Conservation (phyloP, 2,888 invertebrate species). For the Linyphia triangularis region DNA sequence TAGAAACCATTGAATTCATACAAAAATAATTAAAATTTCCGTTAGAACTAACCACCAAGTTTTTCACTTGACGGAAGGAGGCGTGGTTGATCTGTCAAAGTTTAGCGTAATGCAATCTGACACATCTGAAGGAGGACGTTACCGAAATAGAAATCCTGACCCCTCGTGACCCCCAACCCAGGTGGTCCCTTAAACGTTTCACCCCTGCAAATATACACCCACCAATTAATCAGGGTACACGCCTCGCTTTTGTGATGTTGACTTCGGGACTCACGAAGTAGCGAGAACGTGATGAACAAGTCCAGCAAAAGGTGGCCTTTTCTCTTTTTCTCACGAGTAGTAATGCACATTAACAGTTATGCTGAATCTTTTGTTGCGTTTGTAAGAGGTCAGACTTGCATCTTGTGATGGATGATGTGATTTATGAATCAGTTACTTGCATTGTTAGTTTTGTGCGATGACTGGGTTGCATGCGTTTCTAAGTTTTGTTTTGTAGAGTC, state of each 20-base stretch:
- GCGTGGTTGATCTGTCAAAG: neutral
- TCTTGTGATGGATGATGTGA: neutral
- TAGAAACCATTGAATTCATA: too few species aligned
- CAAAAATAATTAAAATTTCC: too few species aligned
- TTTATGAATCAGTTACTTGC: too few species aligned
- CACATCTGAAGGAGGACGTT: constrained; percentile 6
- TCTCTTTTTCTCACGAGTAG: neutral
- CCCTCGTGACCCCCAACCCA: constrained; percentile 10
- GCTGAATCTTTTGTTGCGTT: neutral
- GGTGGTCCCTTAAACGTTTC: constrained; percentile 48
- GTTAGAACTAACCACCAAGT: neutral
- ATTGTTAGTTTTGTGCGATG: too few species aligned
- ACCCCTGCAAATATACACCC: constrained; percentile 38
- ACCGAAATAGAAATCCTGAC: constrained; percentile 5
- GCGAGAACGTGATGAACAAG: neutral
- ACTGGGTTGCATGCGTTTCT: too few species aligned
- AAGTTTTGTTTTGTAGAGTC: too few species aligned
- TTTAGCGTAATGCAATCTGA: constrained; percentile 1
- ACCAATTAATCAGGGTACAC: constrained; percentile 26
- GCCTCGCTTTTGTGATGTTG: neutral
- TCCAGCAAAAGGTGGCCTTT: neutral
- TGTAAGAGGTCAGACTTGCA: neutral
- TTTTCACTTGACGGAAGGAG: neutral
- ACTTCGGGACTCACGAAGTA: neutral
- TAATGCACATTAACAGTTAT: neutral